These are phyloP conservation scores for Bombus breviceps DNA, from an alignment of 1,140 invertebrate species.

Conservation along the genomic window DNA sequence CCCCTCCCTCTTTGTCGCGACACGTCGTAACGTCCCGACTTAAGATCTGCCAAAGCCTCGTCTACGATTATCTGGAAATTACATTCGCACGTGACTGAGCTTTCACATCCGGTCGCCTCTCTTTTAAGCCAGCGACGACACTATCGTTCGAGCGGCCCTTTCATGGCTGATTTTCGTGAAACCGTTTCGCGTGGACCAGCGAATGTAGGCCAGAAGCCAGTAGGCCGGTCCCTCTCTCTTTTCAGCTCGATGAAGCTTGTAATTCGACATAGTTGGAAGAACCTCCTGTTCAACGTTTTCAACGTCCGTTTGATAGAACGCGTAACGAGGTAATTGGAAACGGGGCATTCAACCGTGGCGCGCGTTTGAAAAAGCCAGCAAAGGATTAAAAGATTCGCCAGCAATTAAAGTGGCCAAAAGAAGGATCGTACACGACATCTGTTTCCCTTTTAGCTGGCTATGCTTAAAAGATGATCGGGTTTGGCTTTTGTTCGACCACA, in stretches of 20 bases:
- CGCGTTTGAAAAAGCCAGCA: not conserved
- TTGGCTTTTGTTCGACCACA: not conserved
- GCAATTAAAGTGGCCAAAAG: constrained; percentile 18
- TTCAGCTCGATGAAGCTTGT: constrained; percentile 12
- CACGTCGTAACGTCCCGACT: not conserved
- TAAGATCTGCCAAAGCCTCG: not conserved
- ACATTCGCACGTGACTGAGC: not conserved
- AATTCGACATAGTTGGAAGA: not conserved
- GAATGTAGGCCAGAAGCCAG: not conserved
- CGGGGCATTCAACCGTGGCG: not conserved
- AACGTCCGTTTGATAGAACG: not conserved
- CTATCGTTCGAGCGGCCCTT: not conserved
- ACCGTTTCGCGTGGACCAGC: not conserved
- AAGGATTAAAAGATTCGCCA: constrained; percentile 26
- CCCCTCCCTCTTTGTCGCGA: too few relatives aligned
- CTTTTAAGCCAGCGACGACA: not conserved
- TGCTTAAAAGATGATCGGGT: constrained; percentile 27
- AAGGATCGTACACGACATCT: not conserved
- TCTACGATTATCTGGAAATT: not conserved
- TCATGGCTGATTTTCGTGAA: not conserved
- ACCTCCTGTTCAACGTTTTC: not conserved
- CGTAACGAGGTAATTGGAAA: constrained; percentile 23
- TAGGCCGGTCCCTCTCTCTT: not conserved
- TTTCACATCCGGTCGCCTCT: not conserved
- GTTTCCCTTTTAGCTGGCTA: not conserved